phyloP scores from a whole-genome alignment of 1,140 invertebrate genomes.

The Zaprionus inermis region DNA sequence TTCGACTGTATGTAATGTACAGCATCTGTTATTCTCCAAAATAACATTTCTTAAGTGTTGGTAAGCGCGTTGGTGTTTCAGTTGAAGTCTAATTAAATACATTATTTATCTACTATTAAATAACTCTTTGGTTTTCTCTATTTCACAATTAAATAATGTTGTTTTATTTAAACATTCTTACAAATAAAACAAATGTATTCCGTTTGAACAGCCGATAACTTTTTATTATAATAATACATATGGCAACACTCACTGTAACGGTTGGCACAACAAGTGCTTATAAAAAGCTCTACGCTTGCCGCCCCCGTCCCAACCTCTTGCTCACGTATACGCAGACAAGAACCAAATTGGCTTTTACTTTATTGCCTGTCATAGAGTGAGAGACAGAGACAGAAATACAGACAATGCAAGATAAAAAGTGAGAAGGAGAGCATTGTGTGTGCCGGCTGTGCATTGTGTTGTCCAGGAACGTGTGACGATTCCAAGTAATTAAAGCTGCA shows the following conservation, averaged over 20 bases:
- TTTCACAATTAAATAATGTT: background rate
- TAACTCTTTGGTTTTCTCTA: background rate
- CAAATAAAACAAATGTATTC: background rate
- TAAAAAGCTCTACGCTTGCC: constrained; percentile 33
- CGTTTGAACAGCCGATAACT: background rate
- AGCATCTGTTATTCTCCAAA: background rate
- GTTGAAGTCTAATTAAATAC: background rate
- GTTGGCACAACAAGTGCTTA: constrained; percentile 46
- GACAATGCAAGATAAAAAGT: background rate
- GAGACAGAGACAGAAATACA: background rate
- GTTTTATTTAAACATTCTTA: background rate
- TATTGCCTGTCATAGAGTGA: constrained; percentile 16
- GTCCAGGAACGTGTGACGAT: constrained; percentile 32
- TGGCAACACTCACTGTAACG: constrained; percentile 19
- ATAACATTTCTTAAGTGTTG: background rate
- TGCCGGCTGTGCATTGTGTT: constrained; percentile 44
- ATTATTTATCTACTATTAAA: background rate
- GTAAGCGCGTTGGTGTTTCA: background rate
- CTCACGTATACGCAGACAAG: constrained; percentile 19
- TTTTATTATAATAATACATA: background rate
- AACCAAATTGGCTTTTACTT: constrained; percentile 52
- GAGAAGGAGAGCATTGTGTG: constrained; percentile 5
- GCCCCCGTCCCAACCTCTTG: background rate
- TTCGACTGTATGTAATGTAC: too few species aligned
- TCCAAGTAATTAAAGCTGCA: constrained; percentile 61